Conservation (phyloP, 2,797 vertebrate species). For the Nothura maculosa region DNA sequence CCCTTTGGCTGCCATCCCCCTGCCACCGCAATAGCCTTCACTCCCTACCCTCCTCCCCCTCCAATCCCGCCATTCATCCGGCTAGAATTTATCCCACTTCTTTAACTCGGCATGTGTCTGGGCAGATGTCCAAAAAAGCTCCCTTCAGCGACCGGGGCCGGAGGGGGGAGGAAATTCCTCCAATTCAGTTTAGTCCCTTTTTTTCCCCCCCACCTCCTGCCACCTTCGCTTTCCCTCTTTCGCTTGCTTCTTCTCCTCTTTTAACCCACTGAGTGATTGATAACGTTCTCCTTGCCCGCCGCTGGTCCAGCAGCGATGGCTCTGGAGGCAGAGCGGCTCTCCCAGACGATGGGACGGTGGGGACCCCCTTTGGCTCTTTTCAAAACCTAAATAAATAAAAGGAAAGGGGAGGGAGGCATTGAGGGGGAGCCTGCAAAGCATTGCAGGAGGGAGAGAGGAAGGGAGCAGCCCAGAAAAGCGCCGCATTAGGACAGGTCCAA, state of each 20-base stretch:
- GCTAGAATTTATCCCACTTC: conserved; percentile 81
- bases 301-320: conserved; percentile 68
- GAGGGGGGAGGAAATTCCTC: conserved; percentile 77
- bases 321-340: conserved; percentile 84
- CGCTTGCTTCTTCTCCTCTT: conserved; percentile 71
- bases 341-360: conserved; percentile 63
- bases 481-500: conserved; percentile 89
- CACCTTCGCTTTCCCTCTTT: conserved; percentile 77
- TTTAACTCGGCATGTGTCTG: conserved; percentile 91
- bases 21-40: neutral
- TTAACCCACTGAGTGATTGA: conserved; percentile 80
- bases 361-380: conserved; percentile 88
- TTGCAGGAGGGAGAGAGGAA: neutral
- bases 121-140: conserved; percentile 95
- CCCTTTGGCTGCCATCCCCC: conserved; percentile 16
- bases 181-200: conserved; percentile 65
- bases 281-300: conserved; percentile 69
- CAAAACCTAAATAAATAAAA: conserved; percentile 70
- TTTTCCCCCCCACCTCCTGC: neutral
- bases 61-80: conserved; percentile 79
- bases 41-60: conserved; percentile 66
- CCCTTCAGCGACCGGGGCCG: conserved; percentile 74
- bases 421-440: conserved; percentile 4
- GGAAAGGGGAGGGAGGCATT: neutral
- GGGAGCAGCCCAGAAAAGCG: conserved; percentile 49